phyloP scores from a whole-genome alignment of 1,140 invertebrate genomes.

The Coptotermes formosanus region DNA sequence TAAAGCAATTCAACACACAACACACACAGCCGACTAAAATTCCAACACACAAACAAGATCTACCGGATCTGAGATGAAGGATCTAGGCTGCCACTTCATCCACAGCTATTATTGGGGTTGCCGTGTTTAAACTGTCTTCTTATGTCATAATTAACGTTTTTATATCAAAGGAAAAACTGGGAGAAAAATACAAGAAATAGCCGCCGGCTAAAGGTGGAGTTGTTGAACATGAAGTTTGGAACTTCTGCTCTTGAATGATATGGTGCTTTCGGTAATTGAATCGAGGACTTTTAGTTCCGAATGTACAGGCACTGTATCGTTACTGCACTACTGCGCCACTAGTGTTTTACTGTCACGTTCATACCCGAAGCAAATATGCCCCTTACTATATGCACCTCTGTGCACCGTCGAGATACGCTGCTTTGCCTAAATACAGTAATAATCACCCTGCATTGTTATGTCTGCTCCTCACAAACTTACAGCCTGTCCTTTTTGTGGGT shows the following conservation, averaged over 20 bases:
- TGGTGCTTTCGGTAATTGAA: not conserved
- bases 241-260: not conserved
- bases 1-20: constrained; percentile 24
- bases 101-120: not conserved
- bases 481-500: no score
- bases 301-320: not conserved
- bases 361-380: not conserved
- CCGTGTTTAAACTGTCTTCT: constrained; percentile 25
- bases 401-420: not conserved
- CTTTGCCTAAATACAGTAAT: not conserved
- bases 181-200: not conserved
- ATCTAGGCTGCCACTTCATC: constrained; percentile 14
- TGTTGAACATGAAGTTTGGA: not conserved
- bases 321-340: not conserved
- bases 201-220: not conserved
- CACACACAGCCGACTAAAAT: constrained; percentile 24
- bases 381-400: not conserved
- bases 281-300: not conserved
- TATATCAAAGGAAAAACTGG: constrained; percentile 10
- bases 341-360: not conserved
- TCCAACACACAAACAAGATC: constrained; percentile 23
- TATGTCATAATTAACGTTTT: constrained; percentile 28
- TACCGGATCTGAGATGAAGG: constrained; percentile 7
- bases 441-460: no score
- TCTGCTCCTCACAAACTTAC: no score